A percentile compares a stretch with the other conserved stretches of the same genome.
These are phyloP conservation scores for Scaptodrosophila latifasciaeformis DNA, from an alignment of 2,888 invertebrate species.

Conservation along the genomic window DNA sequence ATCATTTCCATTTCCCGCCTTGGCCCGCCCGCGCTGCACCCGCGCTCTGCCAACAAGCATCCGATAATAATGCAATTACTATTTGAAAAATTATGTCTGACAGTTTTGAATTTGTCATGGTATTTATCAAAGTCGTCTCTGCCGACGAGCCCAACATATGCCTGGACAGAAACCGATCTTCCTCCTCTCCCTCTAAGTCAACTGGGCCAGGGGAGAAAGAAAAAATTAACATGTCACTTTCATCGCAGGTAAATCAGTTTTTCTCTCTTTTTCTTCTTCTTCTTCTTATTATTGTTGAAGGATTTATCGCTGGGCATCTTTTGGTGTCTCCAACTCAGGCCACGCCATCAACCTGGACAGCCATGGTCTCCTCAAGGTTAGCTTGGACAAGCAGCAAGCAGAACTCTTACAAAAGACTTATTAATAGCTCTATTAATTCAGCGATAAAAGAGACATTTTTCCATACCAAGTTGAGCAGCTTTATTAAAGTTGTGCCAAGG, in stretches of 20 bases:
- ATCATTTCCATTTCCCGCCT: constrained; percentile 52
- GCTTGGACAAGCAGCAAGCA: neutral
- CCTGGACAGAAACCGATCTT: constrained; percentile 2
- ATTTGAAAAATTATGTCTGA: constrained; percentile 72
- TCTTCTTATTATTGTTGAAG: constrained; percentile 47
- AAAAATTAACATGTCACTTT: constrained; percentile 69
- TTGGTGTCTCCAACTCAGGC: constrained; percentile 5
- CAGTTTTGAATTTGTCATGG: constrained; percentile 73
- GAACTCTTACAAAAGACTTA: constrained; percentile 56
- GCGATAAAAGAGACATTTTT: constrained; percentile 50
- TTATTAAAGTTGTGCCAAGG: constrained; percentile 36
- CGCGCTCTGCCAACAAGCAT: constrained; percentile 20
- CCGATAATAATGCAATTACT: constrained; percentile 72
- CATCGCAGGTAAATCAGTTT: constrained; percentile 66
- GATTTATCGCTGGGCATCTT: constrained; percentile 42
- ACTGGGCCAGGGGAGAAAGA: constrained; percentile 27
- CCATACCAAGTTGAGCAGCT: constrained; percentile 19
- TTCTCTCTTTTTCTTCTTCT: no score
- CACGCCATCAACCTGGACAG: no score
- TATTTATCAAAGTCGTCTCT: constrained; percentile 71
- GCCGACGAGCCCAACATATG: constrained; percentile 15
- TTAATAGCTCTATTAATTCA: constrained; percentile 66
- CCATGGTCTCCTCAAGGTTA: constrained; percentile 43
- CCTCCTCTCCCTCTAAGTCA: neutral
- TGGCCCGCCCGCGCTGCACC: constrained; percentile 13